Evolutionary conservation across 2,113 vertebrate species (phyloP).

Genomic region (Orycteropus afer): DNA sequence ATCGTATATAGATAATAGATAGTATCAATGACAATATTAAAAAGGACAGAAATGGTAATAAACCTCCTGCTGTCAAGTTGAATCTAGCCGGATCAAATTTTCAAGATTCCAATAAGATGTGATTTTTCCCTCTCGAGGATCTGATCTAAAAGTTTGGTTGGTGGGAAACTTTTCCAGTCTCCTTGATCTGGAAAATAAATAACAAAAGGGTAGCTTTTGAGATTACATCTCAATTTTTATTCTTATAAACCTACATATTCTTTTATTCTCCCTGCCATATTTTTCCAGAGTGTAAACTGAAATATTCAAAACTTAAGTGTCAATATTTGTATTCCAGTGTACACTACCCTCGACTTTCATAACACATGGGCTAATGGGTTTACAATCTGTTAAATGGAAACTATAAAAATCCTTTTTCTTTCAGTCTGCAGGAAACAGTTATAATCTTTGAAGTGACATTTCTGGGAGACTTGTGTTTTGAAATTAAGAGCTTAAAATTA

Average conservation of each 20-base stretch:
- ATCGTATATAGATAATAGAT: background rate
- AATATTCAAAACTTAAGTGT: background rate
- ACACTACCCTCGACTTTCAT: background rate
- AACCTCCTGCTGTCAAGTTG: background rate
- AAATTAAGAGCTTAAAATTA: conserved; percentile 27
- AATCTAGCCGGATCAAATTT: conserved; percentile 27
- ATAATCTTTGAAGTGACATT: conserved; percentile 1
- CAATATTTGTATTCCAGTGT: conserved; percentile 23
- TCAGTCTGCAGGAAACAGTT: background rate
- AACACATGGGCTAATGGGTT: background rate
- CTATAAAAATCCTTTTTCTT: background rate
- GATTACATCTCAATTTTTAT: conserved; percentile 46
- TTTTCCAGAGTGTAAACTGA: background rate
- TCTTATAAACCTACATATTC: background rate
- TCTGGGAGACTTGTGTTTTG: background rate
- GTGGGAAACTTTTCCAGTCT: conserved; percentile 6
- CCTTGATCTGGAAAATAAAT: background rate
- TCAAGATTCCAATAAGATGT: background rate
- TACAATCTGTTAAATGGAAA: conserved; percentile 37
- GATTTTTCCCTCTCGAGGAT: background rate
- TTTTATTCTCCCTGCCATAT: conserved; percentile 18
- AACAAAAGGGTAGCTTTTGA: background rate
- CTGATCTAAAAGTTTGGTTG: background rate
- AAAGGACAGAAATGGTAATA: background rate
- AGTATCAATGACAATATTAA: background rate